Conservation (phyloP, 2,797 vertebrate genomes). For the Scarus forsteni region DNA sequence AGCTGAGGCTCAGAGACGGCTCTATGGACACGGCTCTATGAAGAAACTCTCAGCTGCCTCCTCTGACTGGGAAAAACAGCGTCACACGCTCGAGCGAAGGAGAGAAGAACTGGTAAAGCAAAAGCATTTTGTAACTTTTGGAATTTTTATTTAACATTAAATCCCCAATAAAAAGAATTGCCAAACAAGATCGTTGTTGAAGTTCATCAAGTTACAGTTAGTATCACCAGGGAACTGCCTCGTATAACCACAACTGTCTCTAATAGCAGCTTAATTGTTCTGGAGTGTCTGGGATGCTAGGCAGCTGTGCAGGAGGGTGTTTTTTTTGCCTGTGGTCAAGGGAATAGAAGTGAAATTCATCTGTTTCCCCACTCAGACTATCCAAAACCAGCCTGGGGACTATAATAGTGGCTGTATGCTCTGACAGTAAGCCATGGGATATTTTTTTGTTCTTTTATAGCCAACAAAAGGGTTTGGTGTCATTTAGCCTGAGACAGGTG, state of each 20-base stretch:
- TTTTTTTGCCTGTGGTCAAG: constrained; percentile 27
- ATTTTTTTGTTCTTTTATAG: constrained; percentile 13
- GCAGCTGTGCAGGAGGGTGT: constrained; percentile 21
- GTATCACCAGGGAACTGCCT: not conserved
- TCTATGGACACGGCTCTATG: constrained; percentile 94
- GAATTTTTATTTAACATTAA: not conserved
- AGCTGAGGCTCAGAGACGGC: constrained; percentile 94
- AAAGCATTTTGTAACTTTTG: not conserved
- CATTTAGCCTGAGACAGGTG: not conserved
- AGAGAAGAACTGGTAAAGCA: constrained; percentile 92
- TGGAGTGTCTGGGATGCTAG: constrained; percentile 34
- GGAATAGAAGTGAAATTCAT: constrained; percentile 17
- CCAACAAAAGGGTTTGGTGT: constrained; percentile 5
- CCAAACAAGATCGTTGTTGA: not conserved
- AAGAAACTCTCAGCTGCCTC: constrained; percentile 91
- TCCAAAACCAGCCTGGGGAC: constrained; percentile 24
- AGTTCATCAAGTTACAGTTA: constrained; percentile 2
- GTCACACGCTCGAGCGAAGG: constrained; percentile 92
- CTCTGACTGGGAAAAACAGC: constrained; percentile 96
- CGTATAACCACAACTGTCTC: constrained; percentile 16
- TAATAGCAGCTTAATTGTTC: constrained; percentile 21
- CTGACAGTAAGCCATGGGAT: constrained; percentile 11
- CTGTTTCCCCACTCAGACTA: constrained; percentile 37
- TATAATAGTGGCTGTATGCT: constrained; percentile 35
- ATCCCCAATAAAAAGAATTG: not conserved